A percentile compares a stretch with the other conserved stretches of the same genome.
Evolutionary conservation across 2,797 vertebrate species (phyloP).

Genomic region (Synanceia verrucosa): DNA sequence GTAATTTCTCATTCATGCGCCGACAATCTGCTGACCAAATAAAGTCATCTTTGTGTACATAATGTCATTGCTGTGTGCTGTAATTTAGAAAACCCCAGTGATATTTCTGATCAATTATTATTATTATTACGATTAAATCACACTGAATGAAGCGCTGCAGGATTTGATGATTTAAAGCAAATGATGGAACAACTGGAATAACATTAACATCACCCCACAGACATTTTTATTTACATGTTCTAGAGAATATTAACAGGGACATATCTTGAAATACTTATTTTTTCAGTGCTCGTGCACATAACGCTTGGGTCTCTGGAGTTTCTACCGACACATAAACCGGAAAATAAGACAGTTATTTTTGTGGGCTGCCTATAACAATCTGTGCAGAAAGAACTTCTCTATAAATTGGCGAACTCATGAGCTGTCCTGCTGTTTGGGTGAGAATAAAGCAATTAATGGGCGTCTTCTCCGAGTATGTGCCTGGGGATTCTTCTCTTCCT

Average conservation of each 20-base stretch:
- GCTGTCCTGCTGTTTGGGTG: conserved; percentile 86
- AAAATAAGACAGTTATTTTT: not conserved
- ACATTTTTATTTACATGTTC: conserved; percentile 19
- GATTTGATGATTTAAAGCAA: not conserved
- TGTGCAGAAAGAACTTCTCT: not conserved
- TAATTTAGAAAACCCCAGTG: not conserved
- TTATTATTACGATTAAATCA: no score
- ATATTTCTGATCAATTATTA: not conserved
- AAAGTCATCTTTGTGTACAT: conserved; percentile 3
- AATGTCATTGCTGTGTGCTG: not conserved
- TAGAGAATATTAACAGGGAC: not conserved
- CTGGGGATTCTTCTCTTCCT: conserved; percentile 88
- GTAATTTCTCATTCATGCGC: not conserved
- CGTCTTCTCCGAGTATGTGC: conserved; percentile 87
- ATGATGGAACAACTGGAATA: not conserved
- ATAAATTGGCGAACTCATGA: conserved; percentile 27
- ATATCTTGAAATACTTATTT: not conserved
- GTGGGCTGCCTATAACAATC: not conserved
- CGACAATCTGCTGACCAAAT: conserved; percentile 29
- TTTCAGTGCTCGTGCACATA: not conserved
- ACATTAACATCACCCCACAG: not conserved
- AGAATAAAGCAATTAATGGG: conserved; percentile 90
- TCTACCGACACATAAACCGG: not conserved
- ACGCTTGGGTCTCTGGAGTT: not conserved
- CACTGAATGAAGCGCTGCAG: not conserved